phyloP scores from a whole-genome alignment of 2,113 vertebrate species.

The Hippocampus zosterae region DNA sequence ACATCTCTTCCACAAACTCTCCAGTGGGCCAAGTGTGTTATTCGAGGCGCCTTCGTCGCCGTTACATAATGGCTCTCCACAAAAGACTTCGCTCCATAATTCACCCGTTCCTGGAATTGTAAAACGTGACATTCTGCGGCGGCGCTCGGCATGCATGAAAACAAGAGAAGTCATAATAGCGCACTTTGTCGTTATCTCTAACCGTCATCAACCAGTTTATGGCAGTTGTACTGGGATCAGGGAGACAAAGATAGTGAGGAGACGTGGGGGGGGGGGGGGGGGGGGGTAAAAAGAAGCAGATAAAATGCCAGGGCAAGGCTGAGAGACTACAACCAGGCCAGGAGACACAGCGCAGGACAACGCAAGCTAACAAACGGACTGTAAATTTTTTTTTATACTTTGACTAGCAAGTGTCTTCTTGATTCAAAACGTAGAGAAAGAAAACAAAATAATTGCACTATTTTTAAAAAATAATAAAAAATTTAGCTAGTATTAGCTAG shows the following conservation, averaged over 20 bases:
- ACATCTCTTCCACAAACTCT: not conserved
- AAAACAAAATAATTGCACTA: too few relatives aligned
- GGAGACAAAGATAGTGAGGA: constrained; percentile 25
- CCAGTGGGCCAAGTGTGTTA: not conserved
- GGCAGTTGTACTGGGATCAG: constrained; percentile 27
- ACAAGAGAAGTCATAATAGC: constrained; percentile 26
- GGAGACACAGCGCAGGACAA: constrained; percentile 57
- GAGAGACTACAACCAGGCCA: constrained; percentile 1
- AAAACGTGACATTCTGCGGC: constrained; percentile 28
- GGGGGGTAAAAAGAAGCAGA: constrained; percentile 26
- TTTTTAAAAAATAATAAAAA: too few relatives aligned
- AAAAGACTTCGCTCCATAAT: constrained; percentile 11
- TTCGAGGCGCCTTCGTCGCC: constrained; percentile 4
- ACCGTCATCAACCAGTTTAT: constrained; percentile 30
- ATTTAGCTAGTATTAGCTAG: too few relatives aligned
- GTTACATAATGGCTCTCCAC: constrained; percentile 26
- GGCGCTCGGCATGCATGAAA: constrained; percentile 16
- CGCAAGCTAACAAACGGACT: constrained; percentile 27
- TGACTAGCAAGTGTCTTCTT: not conserved
- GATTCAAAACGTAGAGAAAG: too few relatives aligned
- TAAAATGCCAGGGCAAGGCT: constrained; percentile 24
- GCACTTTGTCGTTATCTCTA: constrained; percentile 36
- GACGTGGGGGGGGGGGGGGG: constrained; percentile 5
- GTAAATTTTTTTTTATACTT: constrained; percentile 11
- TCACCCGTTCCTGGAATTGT: constrained; percentile 14